These are phyloP conservation scores for Phalloptychus januarius DNA, from an alignment of 2,797 vertebrate species.

Conservation along the genomic window DNA sequence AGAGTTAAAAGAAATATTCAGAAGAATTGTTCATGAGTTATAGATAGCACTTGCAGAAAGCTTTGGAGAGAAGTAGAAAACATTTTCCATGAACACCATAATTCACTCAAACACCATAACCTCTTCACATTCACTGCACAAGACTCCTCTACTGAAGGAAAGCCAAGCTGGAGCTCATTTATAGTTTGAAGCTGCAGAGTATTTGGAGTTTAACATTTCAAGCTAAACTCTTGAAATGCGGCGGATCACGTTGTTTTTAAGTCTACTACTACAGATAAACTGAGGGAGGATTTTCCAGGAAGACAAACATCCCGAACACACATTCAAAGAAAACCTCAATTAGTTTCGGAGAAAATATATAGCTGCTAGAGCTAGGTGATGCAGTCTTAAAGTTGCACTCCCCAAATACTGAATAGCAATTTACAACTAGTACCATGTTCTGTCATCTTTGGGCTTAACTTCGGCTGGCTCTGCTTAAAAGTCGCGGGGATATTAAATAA, in stretches of 20 bases:
- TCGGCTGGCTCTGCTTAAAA: neutral
- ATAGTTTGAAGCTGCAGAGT: neutral
- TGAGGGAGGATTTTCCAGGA: neutral
- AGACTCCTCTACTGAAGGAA: neutral
- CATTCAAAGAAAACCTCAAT: neutral
- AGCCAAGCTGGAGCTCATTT: neutral
- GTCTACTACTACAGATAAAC: neutral
- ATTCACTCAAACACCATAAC: neutral
- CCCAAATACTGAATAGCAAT: neutral
- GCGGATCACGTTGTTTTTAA: neutral
- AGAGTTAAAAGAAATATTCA: neutral
- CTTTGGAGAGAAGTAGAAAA: neutral
- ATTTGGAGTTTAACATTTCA: neutral
- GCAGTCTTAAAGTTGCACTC: neutral
- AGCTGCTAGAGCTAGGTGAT: neutral
- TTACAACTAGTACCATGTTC: neutral
- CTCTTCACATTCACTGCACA: neutral
- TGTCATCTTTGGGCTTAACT: neutral
- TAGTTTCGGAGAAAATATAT: neutral
- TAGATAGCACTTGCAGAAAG: neutral
- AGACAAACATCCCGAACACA: neutral
- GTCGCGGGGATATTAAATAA: neutral
- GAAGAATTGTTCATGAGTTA: neutral
- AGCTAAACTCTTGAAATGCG: neutral
- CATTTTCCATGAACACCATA: no score